Percentiles rank a stretch among this genome's conserved stretches.
Conservation (phyloP, 2,888 invertebrate genomes). For the Drosophila bunnanda region DNA sequence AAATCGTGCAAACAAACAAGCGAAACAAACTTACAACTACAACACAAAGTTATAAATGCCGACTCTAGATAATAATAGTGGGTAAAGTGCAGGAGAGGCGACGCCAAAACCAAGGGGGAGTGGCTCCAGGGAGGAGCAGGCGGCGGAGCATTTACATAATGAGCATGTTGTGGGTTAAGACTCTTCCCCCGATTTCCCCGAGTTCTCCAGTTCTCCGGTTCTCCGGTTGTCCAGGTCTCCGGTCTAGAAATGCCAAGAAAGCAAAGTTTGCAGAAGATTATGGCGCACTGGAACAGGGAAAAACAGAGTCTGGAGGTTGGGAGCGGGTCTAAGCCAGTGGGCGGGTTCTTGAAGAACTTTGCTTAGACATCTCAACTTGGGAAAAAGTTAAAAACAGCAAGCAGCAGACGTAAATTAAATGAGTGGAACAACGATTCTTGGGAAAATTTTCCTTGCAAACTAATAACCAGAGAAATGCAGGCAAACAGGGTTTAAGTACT, state of each 20-base stretch:
- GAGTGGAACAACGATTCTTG: constrained; percentile 28
- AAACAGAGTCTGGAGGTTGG: not conserved
- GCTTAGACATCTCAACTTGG: constrained; percentile 32
- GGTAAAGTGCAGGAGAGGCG: constrained; percentile 9
- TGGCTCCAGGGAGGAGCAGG: constrained; percentile 14
- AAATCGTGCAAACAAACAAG: constrained; percentile 79
- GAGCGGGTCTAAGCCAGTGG: constrained; percentile 13
- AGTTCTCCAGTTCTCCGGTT: constrained; percentile 5
- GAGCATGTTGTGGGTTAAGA: constrained; percentile 61
- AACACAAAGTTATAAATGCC: constrained; percentile 64
- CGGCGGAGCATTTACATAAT: constrained; percentile 47
- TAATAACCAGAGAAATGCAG: constrained; percentile 12
- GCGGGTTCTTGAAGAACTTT: constrained; percentile 36
- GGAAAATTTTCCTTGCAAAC: constrained; percentile 18
- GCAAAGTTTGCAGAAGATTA: constrained; percentile 41
- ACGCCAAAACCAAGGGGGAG: constrained; percentile 6
- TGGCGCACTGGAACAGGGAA: not conserved
- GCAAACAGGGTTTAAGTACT: not conserved
- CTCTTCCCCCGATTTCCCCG: constrained; percentile 10
- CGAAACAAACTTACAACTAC: constrained; percentile 50
- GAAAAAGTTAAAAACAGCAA: constrained; percentile 8
- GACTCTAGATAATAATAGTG: constrained; percentile 66
- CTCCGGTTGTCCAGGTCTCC: constrained; percentile 5
- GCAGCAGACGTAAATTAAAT: constrained; percentile 28
- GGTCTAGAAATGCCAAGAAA: constrained; percentile 40